Base-by-base conservation (phyloP, 2,888 invertebrate genomes). In the Pasiphila rectangulata region DNA sequence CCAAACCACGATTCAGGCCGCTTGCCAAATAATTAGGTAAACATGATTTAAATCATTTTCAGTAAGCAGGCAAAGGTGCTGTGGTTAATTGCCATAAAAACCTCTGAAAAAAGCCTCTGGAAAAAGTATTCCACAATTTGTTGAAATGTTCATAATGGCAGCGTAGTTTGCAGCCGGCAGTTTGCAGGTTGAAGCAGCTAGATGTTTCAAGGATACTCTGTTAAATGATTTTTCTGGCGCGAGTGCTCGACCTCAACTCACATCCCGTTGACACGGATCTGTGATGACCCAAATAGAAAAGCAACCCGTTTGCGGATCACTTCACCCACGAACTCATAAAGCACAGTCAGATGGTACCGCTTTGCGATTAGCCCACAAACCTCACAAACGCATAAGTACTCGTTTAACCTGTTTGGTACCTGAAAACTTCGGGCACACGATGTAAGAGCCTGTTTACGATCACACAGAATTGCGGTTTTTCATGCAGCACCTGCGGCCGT, bases 401-500 rank as follows among this genome's bases (percentile, higher is more conserved):
- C 58, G 50, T 57, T 63, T 61, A 64, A 64, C 47, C 56, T 54
- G 49, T 54, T 61, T 49, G 52, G 45, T 56, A 59, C 53, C 53
- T 46, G 40, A 54, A 56, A 58, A 49, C 51, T 51, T 48, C 56
- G 56, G 58, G 63, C 56, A 58, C 54, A 54, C 55, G 57, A 53
- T 66, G 67, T 75, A 72, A 76, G 73, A 65, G 64, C 59, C 59
- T 63, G 59, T 76, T 78, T 74, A 76, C 71, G 78, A 76, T 68
- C 72, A 66, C 60, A 67, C 63, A 61, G 61, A 70, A 69, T 67
- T 68, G 72, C 59, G 72, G 75, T 69, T 72, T 71, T 74, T 72
- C 68, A 65, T 67, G 67, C 67, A 73, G 63, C 85, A 84, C 79
- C 85, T 85, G 83, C 73, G 76, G 72, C 69, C 67, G 72, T 63